phyloP scores from a whole-genome alignment of 1,140 invertebrate species.

The Anastatus disparis region DNA sequence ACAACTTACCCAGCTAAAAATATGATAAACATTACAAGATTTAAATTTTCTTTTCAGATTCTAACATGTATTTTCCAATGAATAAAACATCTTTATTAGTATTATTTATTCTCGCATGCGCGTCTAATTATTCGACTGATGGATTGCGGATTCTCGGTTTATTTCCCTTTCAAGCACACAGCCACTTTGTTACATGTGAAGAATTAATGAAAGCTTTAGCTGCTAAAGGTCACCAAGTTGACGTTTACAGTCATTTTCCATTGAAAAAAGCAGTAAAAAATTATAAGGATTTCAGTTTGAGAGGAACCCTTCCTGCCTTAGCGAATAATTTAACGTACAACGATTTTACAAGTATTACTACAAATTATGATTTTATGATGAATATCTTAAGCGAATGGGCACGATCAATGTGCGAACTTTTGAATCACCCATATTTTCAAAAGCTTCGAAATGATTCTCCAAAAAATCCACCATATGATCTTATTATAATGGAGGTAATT shows the following conservation, averaged over 20 bases:
- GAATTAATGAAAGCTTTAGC: constrained; percentile 57
- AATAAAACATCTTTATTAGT: too few relatives aligned
- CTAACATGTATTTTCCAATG: too few relatives aligned
- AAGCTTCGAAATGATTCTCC: constrained; percentile 43
- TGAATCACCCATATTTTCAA: constrained; percentile 42
- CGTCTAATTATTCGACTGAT: too few relatives aligned
- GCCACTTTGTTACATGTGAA: constrained; percentile 60
- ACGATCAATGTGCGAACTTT: constrained; percentile 41
- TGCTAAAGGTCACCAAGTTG: constrained; percentile 61
- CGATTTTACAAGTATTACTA: too few relatives aligned
- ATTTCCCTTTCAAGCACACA: constrained; percentile 57
- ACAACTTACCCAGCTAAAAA: too few relatives aligned
- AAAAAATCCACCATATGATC: constrained; percentile 43
- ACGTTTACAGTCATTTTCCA: constrained; percentile 60
- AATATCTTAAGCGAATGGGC: background rate
- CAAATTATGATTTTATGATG: too few relatives aligned
- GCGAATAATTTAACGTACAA: constrained; percentile 44
- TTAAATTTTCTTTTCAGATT: too few relatives aligned
- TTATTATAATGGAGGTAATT: constrained; percentile 48
- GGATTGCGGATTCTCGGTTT: constrained; percentile 53
- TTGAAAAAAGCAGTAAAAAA: constrained; percentile 54
- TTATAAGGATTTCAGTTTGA: constrained; percentile 55
- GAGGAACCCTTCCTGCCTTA: constrained; percentile 31
- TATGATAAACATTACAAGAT: too few relatives aligned
- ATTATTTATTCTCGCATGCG: too few relatives aligned